These are phyloP conservation scores for Erebia palarica DNA, from an alignment of 2,888 invertebrate genomes.

Conservation along the genomic window DNA sequence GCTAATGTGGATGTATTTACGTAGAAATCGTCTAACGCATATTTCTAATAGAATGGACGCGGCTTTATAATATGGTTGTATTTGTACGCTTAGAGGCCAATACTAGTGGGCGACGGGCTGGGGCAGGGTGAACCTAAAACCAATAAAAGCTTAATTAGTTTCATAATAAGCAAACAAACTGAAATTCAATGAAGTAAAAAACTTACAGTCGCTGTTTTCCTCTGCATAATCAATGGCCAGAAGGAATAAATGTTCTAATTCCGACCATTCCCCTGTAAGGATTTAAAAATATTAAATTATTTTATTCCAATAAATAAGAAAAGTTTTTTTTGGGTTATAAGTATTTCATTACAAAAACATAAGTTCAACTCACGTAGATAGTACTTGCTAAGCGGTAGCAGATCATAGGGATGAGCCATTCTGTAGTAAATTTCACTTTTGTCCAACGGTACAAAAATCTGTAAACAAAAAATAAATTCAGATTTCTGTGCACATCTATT, in stretches of 20 bases:
- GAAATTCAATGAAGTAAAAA: no score
- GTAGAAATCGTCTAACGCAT: neutral
- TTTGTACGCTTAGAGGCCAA: neutral
- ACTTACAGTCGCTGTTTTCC: conserved; percentile 12
- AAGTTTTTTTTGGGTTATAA: no score
- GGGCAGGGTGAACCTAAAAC: conserved; percentile 15
- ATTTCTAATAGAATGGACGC: neutral
- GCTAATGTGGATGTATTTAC: neutral
- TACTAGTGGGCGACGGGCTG: neutral
- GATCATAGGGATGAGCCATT: neutral
- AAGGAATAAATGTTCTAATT: conserved; percentile 9
- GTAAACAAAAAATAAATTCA: neutral
- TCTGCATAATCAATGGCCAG: conserved; percentile 7
- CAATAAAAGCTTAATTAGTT: neutral
- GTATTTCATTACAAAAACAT: no score
- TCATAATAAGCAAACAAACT: neutral
- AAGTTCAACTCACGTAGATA: conserved; percentile 5
- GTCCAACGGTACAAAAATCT: conserved; percentile 4
- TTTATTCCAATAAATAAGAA: neutral
- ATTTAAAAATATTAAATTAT: neutral
- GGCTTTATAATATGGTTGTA: neutral
- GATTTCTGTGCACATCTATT: no score
- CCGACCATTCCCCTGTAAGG: conserved; percentile 21
- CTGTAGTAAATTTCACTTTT: conserved; percentile 11
- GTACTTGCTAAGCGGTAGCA: conserved; percentile 13